Percentiles rank a stretch among this genome's conserved stretches.
These are phyloP conservation scores for Etheostoma perlongum DNA, from an alignment of 2,797 vertebrate genomes.

Conservation along the genomic window DNA sequence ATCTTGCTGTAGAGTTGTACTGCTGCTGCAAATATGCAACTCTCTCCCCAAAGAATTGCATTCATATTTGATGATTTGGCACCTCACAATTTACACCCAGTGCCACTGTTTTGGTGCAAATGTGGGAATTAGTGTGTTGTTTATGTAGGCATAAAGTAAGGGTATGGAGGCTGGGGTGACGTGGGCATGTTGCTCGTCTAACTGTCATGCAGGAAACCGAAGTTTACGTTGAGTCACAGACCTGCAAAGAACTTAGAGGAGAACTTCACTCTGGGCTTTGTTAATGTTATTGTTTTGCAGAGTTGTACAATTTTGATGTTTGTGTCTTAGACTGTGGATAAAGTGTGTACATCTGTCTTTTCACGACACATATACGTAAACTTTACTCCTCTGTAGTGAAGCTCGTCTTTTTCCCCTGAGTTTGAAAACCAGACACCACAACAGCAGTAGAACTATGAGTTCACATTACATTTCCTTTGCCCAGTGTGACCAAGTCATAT, in stretches of 20 bases:
- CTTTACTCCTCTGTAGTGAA: not conserved
- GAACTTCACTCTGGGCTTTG: not conserved
- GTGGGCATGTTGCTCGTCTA: not conserved
- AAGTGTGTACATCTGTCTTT: too few species aligned
- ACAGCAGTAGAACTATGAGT: not conserved
- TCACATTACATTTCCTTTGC: not conserved
- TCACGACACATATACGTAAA: not conserved
- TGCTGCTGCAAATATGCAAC: not conserved
- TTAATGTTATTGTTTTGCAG: not conserved
- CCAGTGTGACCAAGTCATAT: too few species aligned
- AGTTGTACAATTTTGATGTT: not conserved
- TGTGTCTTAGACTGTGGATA: not conserved
- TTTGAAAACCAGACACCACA: not conserved
- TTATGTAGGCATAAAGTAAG: not conserved
- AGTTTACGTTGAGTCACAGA: not conserved
- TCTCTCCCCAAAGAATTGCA: not conserved
- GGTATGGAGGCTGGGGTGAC: not conserved
- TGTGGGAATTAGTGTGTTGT: not conserved
- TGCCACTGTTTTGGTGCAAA: not conserved
- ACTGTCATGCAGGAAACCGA: not conserved
- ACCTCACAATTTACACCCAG: accelerated
- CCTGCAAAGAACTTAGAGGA: not conserved
- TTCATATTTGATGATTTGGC: not conserved
- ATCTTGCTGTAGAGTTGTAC: not conserved
- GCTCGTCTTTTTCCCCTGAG: not conserved